Percentiles rank a stretch among this genome's conserved stretches.
phyloP scores from a whole-genome alignment of 2,888 invertebrate genomes.

The Phytoseiulus persimilis region DNA sequence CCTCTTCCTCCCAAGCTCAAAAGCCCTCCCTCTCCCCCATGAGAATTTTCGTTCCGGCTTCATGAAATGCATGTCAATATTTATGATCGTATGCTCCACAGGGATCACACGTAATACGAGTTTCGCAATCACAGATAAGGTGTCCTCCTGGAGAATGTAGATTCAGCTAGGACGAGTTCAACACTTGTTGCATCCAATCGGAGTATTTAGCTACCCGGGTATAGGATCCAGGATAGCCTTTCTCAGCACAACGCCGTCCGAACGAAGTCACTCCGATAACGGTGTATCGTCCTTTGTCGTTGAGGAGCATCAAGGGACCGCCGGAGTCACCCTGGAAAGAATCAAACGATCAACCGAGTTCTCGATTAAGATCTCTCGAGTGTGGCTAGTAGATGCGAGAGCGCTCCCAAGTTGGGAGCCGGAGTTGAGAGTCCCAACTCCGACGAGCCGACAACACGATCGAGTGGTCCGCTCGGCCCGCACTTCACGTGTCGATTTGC shows the following conservation, averaged over 20 bases:
- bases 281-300: constrained; percentile 5
- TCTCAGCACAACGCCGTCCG: constrained; percentile 20
- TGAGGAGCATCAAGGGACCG: constrained; percentile 16
- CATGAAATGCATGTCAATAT: background rate
- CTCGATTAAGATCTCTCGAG: too few species aligned
- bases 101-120: background rate
- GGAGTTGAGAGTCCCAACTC: too few species aligned
- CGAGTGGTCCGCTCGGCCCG: too few species aligned
- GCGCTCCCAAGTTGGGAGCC: too few species aligned
- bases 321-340: constrained; percentile 19
- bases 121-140: background rate
- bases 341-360: background rate
- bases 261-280: constrained; percentile 19
- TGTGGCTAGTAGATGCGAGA: too few species aligned
- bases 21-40: too few species aligned
- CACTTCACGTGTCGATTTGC: too few species aligned
- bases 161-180: background rate
- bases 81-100: too few species aligned
- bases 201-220: constrained; percentile 10
- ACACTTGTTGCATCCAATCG: constrained; percentile 16
- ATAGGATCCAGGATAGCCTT: constrained; percentile 32
- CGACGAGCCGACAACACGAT: too few species aligned
- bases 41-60: too few species aligned
- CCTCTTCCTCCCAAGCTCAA: too few species aligned
- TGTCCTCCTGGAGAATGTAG: background rate